Evolutionary conservation across 2,113 vertebrate genomes (phyloP), one percentile per base, ranked within the genome.

Genomic region (Sterna hirundo): DNA sequence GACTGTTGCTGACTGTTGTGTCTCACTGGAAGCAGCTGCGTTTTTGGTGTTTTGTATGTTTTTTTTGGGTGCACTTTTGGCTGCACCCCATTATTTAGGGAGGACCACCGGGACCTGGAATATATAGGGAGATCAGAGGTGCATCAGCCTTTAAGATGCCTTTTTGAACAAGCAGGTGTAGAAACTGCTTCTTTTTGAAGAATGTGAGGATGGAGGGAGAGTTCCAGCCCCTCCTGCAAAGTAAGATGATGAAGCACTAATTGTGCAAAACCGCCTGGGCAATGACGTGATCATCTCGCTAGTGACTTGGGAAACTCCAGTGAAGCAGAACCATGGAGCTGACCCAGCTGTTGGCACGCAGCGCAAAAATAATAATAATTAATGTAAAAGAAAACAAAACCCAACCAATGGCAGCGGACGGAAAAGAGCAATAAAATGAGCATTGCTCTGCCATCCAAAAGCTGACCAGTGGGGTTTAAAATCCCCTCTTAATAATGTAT

Each of bases 401-500:
- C 38, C 61, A 65, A 8, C 22, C 86, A 32, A 18, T 18, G 72
- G 58, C 40, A 91, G 71, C 25, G 27, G 80, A 70, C 85, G 86
- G 76, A 54, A 87, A 86, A 85, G 44, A 86, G 18, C 29, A 52
- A 72, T 52, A 70, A 92, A 90, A 38, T 9, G 49, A 86, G 46
- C 61, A 5, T 51, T 57, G 64, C 74, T 85, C 34, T 81, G 80
- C 69, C 57, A 83, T 79, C 76, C 65, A 4, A 55, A 69, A 36
- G 42, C 65, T 91, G 81, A 47, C 88, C 74, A 42, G 49, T 13
- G 70, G 32, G 74, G 44, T 87, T 97, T 92, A 15, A 97, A 95
- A 95, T 95, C 81, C 77, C 80, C 76, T 92, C 66, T 83, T 72
- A 75, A 93, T 96, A 95, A 93, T 34, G 47, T 11, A 55, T 94